These are phyloP conservation scores for Capreolus pygargus DNA, from an alignment of 2,113 vertebrate species.

Conservation along the genomic window DNA sequence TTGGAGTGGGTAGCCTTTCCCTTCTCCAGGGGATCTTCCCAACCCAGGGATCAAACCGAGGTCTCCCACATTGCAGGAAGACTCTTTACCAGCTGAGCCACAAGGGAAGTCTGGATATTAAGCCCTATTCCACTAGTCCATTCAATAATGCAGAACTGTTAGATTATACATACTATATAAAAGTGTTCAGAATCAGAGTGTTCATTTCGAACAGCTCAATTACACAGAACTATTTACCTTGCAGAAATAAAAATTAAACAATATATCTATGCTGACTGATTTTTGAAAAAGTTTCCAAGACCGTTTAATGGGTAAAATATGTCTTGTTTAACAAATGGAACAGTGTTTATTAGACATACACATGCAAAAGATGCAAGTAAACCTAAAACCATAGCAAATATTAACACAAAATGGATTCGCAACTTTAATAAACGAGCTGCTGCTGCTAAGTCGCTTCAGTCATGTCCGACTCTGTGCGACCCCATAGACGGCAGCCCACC, in stretches of 20 bases:
- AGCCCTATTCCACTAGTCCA: neutral
- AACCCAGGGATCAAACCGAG: neutral
- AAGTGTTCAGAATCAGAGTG: neutral
- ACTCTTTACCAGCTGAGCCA: neutral
- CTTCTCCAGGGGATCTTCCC: neutral
- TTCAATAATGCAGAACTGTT: neutral
- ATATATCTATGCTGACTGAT: neutral
- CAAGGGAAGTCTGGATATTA: neutral
- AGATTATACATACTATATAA: neutral
- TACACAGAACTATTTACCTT: neutral
- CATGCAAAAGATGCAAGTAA: neutral
- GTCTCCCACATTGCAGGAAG: neutral
- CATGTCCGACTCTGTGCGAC: too few species aligned
- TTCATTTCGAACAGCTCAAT: neutral
- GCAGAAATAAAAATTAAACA: neutral
- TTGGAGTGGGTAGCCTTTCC: neutral
- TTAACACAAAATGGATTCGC: neutral
- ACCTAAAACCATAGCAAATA: neutral
- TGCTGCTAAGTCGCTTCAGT: too few species aligned
- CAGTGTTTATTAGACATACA: neutral
- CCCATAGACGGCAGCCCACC: too few species aligned
- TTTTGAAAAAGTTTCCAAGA: neutral
- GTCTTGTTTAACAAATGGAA: neutral
- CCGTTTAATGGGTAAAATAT: neutral
- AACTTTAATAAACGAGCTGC: neutral